Base-by-base conservation (phyloP, 2,888 invertebrate genomes). In the Lordiphosa andalusiaca region DNA sequence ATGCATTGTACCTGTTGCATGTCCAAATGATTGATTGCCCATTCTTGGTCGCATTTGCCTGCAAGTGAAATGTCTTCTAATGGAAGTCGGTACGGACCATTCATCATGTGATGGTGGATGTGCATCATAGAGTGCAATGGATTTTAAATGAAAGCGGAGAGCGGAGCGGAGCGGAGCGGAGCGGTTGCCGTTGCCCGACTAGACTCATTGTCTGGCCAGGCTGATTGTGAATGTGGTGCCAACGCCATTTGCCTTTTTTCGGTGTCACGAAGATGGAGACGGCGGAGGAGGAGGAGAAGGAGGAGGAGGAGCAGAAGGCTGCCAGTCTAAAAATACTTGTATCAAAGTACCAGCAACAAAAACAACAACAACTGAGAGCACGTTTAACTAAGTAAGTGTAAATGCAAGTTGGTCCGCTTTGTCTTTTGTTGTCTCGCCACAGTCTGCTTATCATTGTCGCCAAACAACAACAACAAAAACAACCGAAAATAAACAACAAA, bases 341-440 rank as follows among this genome's bases (percentile, higher is more conserved):
- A 30, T 30, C 30, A 30, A 30, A 30, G 30, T 30, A 30, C 30
- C 39, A 46, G 33, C 16, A 44, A 6, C 46, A 46, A 19, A 19
- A 33, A 4, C 23, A 42, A 40, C 41, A 23, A 16, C 19, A 39
- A 21, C 19, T 9, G 30, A 30, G 30, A 30, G 30, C 9, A 16
- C 39, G 39, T 21, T 21, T 42, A 23, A 33, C 46, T 47, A 47
- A 33, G 69, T 62, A 66, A 64, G 63, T 30, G 30, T 71, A 84
- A 73, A 67, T 75, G 85, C 78, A 74, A 74, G 69, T 67, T 64
- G 67, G 84, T 78, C 78, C 76, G 84, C 68, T 66, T 69, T 56
- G 83, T 53, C 67, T 84, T 83, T 83, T 83, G 82, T 85, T 85
- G 82, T 85, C 84, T 83, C 85, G 84, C 75, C 65, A 71, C 73